Evolutionary conservation across 2,888 invertebrate genomes (phyloP), one percentile per base, ranked within the genome.

Genomic region (Drepanosiphum platanoidis): DNA sequence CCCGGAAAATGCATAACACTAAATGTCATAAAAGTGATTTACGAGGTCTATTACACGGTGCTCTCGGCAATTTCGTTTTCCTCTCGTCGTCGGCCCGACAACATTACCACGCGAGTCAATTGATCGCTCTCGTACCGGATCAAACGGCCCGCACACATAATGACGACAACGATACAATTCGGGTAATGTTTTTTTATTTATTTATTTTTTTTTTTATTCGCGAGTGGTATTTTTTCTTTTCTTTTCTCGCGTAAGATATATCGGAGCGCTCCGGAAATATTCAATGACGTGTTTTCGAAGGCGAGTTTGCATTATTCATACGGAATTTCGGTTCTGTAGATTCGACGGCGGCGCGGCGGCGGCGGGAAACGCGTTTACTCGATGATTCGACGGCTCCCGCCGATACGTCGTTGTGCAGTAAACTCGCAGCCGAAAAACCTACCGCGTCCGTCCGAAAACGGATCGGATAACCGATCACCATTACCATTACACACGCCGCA

Each of bases 1-100:
- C 42, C 42, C 1, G 30, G 32, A n/a, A 78, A 78, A 78, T 78
- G 18, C 42, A 78, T 32, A 78, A 30, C 32, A 66, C 13, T 78
- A 78, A 70, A 80, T 80, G 70, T 80, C 80, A 80, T 68, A 68
- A 46, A 80, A 70, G n/a, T 80, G 70, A 80, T 80, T 68, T 80
- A 70, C 52, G 80, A 80, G n/a, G 34, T 52, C 15, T 8, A 70
- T 36, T 52, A 80, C 52, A 42, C 36, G 68, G 46, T 68, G 66
- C 46, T 68, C 68, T 68, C 36, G 18, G 34, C 52, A 34, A 80
- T 80, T 46, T 34, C 18, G 9, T 68, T 68, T 46, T 68, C 32
- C 34, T 34, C n/a, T n/a, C n/a, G n/a, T n/a, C n/a, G 46, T 68
- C 46, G 68, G 52, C 39, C 66, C 52, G 22, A 70, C 32, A 70